A percentile compares a stretch with the other conserved stretches of the same genome.
Evolutionary conservation across 92 coral and sea anemone genomes (phyloP).

Genomic region (Bergia sp.): DNA sequence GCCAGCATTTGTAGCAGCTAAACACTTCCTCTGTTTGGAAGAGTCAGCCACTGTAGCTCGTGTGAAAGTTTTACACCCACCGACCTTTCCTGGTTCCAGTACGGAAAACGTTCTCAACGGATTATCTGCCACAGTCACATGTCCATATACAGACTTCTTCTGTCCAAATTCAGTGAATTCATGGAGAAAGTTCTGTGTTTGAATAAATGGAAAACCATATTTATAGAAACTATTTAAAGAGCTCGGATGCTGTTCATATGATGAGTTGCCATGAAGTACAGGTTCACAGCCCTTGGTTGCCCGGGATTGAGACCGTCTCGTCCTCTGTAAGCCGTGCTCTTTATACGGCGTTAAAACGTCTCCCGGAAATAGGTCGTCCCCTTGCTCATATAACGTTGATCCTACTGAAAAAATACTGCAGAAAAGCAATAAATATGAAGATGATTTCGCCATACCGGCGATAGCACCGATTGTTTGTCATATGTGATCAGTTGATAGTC

Average conservation of each 20-base stretch:
- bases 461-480: neutral
- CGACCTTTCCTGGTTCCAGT: constrained; percentile 75
- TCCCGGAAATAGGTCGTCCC: constrained; percentile 59
- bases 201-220: constrained; percentile 51
- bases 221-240: constrained; percentile 42
- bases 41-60: constrained; percentile 84
- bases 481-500: neutral
- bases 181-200: constrained; percentile 67
- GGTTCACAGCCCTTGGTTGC: constrained; percentile 85
- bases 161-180: constrained; percentile 48
- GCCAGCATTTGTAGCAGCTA: constrained; percentile 88
- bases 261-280: constrained; percentile 77
- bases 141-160: constrained; percentile 74
- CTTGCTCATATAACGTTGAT: constrained; percentile 41
- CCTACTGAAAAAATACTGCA: neutral
- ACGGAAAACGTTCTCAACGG: constrained; percentile 89
- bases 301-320: constrained; percentile 63
- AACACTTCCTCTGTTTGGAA: constrained; percentile 74
- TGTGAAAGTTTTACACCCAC: constrained; percentile 68
- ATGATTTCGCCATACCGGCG: constrained; percentile 29
- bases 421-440: neutral
- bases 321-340: constrained; percentile 57
- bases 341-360: constrained; percentile 81
- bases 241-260: constrained; percentile 69
- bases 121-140: constrained; percentile 66